Conservation (phyloP, 2,888 invertebrate species). For the Drosophila mimetica region DNA sequence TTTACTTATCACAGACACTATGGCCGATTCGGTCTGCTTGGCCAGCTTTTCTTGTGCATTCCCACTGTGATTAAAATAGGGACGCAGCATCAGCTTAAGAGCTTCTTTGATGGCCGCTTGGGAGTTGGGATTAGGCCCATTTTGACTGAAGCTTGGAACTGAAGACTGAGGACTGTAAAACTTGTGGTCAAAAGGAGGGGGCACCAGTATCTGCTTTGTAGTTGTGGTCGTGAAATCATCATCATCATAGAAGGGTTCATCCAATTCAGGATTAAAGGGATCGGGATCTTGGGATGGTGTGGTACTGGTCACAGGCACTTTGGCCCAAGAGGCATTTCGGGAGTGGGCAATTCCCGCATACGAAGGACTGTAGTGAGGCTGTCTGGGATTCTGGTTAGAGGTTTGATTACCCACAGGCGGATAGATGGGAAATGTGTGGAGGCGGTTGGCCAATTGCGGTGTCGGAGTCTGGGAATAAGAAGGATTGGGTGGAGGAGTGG, state of each 20-base stretch:
- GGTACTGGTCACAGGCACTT: slow-evolving; percentile 43
- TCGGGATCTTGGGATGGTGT: slow-evolving; percentile 15
- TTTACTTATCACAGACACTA: slow-evolving; percentile 74
- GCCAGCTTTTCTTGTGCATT: slow-evolving; percentile 72
- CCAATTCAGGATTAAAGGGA: slow-evolving; percentile 40
- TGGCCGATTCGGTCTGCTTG: slow-evolving; percentile 75
- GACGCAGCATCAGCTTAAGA: slow-evolving; percentile 77
- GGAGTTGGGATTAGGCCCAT: slow-evolving; percentile 17
- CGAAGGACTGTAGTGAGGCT: slow-evolving; percentile 80
- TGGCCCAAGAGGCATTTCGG: slow-evolving; percentile 69
- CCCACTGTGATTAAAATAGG: slow-evolving; percentile 80
- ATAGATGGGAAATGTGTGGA: slow-evolving; percentile 65
- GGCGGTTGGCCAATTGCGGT: slow-evolving; percentile 33
- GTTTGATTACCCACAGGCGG: slow-evolving; percentile 67
- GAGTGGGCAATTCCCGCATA: slow-evolving; percentile 82
- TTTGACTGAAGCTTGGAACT: slow-evolving; percentile 1
- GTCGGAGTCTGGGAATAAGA: slow-evolving; percentile 20
- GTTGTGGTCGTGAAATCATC: slow-evolving; percentile 49
- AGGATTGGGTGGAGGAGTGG: slow-evolving; percentile 11
- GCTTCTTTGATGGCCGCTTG: slow-evolving; percentile 78
- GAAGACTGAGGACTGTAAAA: slow-evolving; percentile 63
- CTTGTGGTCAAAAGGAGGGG: slow-evolving; percentile 65
- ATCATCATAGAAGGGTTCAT: slow-evolving; percentile 41
- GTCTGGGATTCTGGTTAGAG: slow-evolving; percentile 43
- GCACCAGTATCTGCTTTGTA: slow-evolving; percentile 14